Base-by-base conservation (phyloP, 2,113 vertebrate genomes). In the Potamarius usumacintae region DNA sequence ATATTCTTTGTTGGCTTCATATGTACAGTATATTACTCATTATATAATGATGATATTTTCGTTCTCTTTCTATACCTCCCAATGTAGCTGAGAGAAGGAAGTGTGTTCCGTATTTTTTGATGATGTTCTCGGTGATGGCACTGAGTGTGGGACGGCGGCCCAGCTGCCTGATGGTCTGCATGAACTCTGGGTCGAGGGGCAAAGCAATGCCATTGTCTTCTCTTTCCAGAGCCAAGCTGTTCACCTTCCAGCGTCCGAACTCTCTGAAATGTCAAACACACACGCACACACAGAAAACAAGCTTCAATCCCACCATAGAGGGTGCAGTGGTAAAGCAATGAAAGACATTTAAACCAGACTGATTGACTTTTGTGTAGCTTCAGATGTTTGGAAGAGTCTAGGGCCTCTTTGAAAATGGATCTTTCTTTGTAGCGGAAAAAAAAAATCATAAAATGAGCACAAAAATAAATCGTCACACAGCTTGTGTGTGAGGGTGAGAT, bases 231-330 rank as follows among this genome's bases (percentile, higher is more conserved):
- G 94, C 95, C 92, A 96, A 89, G 89, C 94, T 96, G 94, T 96
- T 96, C 93, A 96, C 96, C 94, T 96, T 96, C 96, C 96, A 96
- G 87, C 96, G 95, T 89, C 96, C 96, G 89, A 96, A 96, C 94
- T 96, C 95, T 93, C 96, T 96, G 94, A 90, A 93, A 95, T 87
- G 88, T 92, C 86, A 91, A 88, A 90, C 86, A 88, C 84, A 91
- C 20, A 77, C 58, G 88, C 82, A 82, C 79, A 90, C 48, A 83
- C 81, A 83, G 74, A 71, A 90, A 88, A 85, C 63, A 62, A 82
- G 86, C 74, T 89, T 88, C 60, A 90, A 88, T 85, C n/a, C 48
- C 85, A 85, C 52, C 86, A 88, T 25, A 85, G 52, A 77, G 20
- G 18, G 18, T 50, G 85, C 17, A 85, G 25, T 60, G 14, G 55